A percentile compares a stretch with the other conserved stretches of the same genome.
Evolutionary conservation across 64 coral and sea anemone genomes (phyloP).

Genomic region (Exaiptasia diaphana): DNA sequence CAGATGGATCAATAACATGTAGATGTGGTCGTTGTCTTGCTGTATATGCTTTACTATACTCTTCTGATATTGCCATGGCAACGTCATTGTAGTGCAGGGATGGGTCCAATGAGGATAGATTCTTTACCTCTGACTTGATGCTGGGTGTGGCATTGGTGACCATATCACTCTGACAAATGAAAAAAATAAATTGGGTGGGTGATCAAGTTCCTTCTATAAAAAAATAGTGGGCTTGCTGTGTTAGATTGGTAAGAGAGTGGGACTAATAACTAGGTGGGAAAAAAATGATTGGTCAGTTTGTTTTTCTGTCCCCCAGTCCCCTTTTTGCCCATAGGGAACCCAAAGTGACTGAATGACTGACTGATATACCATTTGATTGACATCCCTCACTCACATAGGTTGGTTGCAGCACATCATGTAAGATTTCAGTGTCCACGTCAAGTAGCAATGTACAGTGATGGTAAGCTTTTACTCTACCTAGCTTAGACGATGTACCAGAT

Average conservation of each 20-base stretch:
- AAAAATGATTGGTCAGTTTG: too few species aligned
- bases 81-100: slow-evolving; percentile 37
- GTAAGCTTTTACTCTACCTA: slow-evolving; percentile 56
- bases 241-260: too few species aligned
- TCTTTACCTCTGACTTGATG: slow-evolving; percentile 41
- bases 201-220: too few species aligned
- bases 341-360: too few species aligned
- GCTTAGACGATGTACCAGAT: slow-evolving; percentile 92
- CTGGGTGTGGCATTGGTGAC: slow-evolving; percentile 58
- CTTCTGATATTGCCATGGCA: slow-evolving; percentile 8
- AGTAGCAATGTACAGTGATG: slow-evolving; percentile 91
- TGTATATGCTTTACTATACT: not conserved
- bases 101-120: slow-evolving; percentile 27
- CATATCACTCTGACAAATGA: slow-evolving; percentile 5
- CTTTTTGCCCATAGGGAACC: too few species aligned
- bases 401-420: slow-evolving; percentile 64
- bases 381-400: slow-evolving; percentile 84
- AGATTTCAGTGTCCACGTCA: slow-evolving; percentile 22
- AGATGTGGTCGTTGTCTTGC: not conserved
- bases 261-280: too few species aligned
- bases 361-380: too few species aligned
- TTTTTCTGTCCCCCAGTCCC: too few species aligned
- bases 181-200: too few species aligned
- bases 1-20: slow-evolving; percentile 16
- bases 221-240: too few species aligned